Evolutionary conservation across 2,797 vertebrate species (phyloP).

Genomic region (Hapalemur alaotrensis): DNA sequence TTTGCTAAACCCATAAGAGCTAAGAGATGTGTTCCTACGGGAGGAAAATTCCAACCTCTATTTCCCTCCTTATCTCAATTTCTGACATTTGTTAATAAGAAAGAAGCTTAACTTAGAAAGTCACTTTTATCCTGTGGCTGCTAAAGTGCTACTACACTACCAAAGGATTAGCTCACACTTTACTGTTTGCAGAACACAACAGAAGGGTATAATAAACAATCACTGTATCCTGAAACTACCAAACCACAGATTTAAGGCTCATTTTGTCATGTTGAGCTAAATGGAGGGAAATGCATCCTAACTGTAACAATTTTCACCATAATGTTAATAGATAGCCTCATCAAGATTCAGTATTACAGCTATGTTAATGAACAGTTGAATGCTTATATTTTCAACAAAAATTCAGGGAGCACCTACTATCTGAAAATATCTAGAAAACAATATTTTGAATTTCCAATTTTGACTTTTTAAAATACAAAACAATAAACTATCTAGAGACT

Average conservation of each 20-base stretch:
- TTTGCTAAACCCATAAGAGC: slow-evolving; percentile 62
- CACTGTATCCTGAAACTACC: background rate
- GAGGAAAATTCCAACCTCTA: slow-evolving; percentile 52
- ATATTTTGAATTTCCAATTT: background rate
- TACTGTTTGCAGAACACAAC: background rate
- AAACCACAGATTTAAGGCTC: background rate
- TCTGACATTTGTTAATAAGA: slow-evolving; percentile 67
- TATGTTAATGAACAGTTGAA: background rate
- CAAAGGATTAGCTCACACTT: slow-evolving; percentile 37
- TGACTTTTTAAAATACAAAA: background rate
- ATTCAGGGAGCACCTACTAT: background rate
- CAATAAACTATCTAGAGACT: background rate
- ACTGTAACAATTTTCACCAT: background rate
- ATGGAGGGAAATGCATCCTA: background rate
- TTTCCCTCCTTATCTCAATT: slow-evolving; percentile 64
- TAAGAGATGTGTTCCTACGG: slow-evolving; percentile 46
- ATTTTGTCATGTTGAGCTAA: background rate
- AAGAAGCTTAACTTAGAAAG: slow-evolving; percentile 66
- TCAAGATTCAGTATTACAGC: background rate
- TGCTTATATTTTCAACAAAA: background rate
- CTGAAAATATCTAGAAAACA: background rate
- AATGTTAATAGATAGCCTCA: background rate
- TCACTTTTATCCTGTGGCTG: slow-evolving; percentile 45
- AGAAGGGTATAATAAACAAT: background rate
- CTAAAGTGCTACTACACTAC: background rate